Base-by-base conservation (phyloP, 2,888 invertebrate genomes). In the Rhogogaster chlorosoma region DNA sequence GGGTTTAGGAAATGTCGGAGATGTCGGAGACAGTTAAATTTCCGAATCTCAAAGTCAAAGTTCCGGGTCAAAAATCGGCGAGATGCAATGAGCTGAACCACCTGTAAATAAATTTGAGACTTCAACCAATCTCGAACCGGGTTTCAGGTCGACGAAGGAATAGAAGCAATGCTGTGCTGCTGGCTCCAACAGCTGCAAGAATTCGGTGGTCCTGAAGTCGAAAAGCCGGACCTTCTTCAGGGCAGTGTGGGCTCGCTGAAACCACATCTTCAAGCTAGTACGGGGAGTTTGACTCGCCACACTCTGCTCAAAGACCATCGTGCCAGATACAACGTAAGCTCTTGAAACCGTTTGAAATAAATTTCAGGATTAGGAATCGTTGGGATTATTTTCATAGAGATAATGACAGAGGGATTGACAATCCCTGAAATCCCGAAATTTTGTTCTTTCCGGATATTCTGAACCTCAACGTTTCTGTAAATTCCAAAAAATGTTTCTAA, bases 111-210 rank as follows among this genome's bases (percentile, higher is more conserved):
- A 77, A 18, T 49, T 77, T 1, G 2, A 2, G n/a, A n/a, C 10
- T 22, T 73, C 7, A 10, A 22, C 67, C 15, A 15, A 67, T 67
- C 5, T 32, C 0, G 32, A 32, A 73, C 45, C 1, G 18, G 22
- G 22, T 12, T 73, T 38, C 89, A 96, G 96, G 96, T 96, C 87
- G 96, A 96, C 90, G 97, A 97, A 92, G 97, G 97, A 85, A 97
- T 97, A 93, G 97, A 97, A 93, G 96, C 97, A 84, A 97, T 97
- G 97, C 94, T 97, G 26, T 97, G 97, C 90, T 97, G 97, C 92
- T 97, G 97, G 97, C 93, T 97, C 86, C 97, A 97, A 92, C 97
- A 97, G 91, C 94, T 97, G 86, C 97, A 97, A 93, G 97, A 97
- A 92, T 97, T 97, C 89, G 97, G 97, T 22, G 97, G 97, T 0